Evolutionary conservation across 1,140 invertebrate species (phyloP), one percentile per base, ranked within the genome.

Genomic region (Drosophila bocki): DNA sequence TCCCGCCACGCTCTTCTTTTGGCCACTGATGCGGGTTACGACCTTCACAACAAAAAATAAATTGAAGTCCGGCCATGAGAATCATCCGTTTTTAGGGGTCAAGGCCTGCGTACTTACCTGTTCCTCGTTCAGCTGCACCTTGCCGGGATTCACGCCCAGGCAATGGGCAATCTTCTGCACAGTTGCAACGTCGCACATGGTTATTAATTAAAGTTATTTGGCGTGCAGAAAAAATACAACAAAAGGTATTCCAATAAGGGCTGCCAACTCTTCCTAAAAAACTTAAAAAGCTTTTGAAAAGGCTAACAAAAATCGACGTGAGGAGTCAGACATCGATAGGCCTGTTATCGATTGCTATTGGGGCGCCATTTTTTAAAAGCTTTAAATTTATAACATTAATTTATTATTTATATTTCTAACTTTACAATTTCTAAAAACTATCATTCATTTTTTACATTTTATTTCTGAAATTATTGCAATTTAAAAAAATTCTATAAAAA

Each of bases 1-100:
- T 15, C 94, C 94, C 42, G 93, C 70, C 8, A 94, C 75, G 2
- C 84, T 77, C 83, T 93, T 90, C 47, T 88, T 91, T 11, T 90
- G 75, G 37, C 45, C 75, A 37, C 45, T 78, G 7, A 69, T 92
- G 47, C 91, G 86, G 17, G 85, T 91, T 56, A 92, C 80, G 71
- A 93, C 82, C 92, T 92, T 85, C 68, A 78, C 70, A 88, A 91
- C 59, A 74, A 45, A 60, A 76, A 54, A 60, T 62, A 44, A 33
- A 80, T 87, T 85, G 64, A 70, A 42, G 53, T 3, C 42, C 9
- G 19, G 9, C 44, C 51, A 29, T 37, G 22, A 44, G 54, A 32
- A 50, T 29, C 13, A 7, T 39, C 4, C 3, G 19, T 7, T 48
- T 56, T 45, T 57, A 3, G 9, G 42, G 15, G 56, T 56, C 12